These are phyloP conservation scores for Peromyscus californicus DNA, from an alignment of 2,113 vertebrate species.

Conservation along the genomic window DNA sequence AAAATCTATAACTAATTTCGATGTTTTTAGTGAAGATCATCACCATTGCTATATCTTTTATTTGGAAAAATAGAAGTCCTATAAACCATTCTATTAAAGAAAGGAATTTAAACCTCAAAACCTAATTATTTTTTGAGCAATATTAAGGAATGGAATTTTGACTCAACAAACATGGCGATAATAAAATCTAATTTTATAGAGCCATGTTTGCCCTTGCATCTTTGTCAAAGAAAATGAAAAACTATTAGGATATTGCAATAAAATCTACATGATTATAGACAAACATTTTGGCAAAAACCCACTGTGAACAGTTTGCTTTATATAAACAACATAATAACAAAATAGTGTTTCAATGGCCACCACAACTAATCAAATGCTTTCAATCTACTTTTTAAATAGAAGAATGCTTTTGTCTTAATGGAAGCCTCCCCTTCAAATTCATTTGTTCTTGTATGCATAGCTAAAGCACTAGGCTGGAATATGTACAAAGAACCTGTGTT, in stretches of 20 bases:
- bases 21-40: slow-evolving; percentile 54
- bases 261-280: slow-evolving; percentile 68
- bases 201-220: slow-evolving; percentile 65
- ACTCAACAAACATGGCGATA: slow-evolving; percentile 70
- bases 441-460: background rate
- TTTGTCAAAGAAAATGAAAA: slow-evolving; percentile 73
- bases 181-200: slow-evolving; percentile 76
- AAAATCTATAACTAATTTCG: slow-evolving; percentile 58
- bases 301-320: slow-evolving; percentile 12
- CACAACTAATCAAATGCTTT: slow-evolving; percentile 3
- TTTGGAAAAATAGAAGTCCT: slow-evolving; percentile 72
- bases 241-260: slow-evolving; percentile 58
- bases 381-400: slow-evolving; percentile 25
- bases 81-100: slow-evolving; percentile 66
- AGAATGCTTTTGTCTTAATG: slow-evolving; percentile 28
- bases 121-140: slow-evolving; percentile 60
- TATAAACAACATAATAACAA: slow-evolving; percentile 49
- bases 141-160: slow-evolving; percentile 68
- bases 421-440: background rate
- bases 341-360: background rate
- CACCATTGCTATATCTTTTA: slow-evolving; percentile 54
- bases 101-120: slow-evolving; percentile 78
- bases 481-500: background rate
- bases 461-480: slow-evolving; percentile 1
- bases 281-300: slow-evolving; percentile 61